These are phyloP conservation scores for Megaptera novaeangliae DNA, from an alignment of 2,113 vertebrate species.

Conservation along the genomic window DNA sequence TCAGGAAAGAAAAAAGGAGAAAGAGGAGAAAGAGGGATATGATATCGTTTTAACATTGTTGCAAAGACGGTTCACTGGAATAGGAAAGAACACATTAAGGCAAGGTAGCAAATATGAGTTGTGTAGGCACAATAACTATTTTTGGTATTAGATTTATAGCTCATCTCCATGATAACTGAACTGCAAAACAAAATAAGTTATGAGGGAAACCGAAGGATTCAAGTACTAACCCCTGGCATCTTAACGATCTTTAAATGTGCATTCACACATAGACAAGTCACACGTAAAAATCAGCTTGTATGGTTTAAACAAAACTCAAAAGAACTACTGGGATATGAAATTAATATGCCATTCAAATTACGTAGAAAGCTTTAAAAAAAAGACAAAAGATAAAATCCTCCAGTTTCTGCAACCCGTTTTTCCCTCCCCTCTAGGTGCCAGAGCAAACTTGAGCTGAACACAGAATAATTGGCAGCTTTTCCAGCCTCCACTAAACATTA, in stretches of 20 bases:
- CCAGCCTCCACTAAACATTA: slow-evolving; percentile 30
- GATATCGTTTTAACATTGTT: not conserved
- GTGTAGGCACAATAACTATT: slow-evolving; percentile 60
- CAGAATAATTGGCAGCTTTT: slow-evolving; percentile 44
- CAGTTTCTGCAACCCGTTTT: slow-evolving; percentile 40
- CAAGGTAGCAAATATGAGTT: slow-evolving; percentile 5
- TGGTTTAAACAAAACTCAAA: not conserved
- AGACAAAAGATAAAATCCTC: not conserved
- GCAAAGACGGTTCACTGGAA: not conserved
- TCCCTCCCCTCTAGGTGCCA: slow-evolving; percentile 51
- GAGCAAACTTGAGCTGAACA: slow-evolving; percentile 31
- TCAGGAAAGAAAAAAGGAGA: not conserved
- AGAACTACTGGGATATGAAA: not conserved
- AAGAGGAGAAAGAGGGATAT: not conserved
- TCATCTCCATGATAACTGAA: slow-evolving; percentile 30
- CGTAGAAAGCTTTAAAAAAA: not conserved
- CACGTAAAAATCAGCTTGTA: not conserved
- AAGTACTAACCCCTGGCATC: not conserved
- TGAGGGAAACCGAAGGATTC: not conserved
- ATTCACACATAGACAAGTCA: not conserved
- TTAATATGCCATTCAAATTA: not conserved
- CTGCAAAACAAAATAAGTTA: slow-evolving; percentile 20
- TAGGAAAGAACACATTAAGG: not conserved
- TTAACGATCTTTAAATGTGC: not conserved
- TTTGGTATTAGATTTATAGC: slow-evolving; percentile 14